A percentile compares a stretch with the other conserved stretches of the same genome.
Evolutionary conservation across 2,888 invertebrate genomes (phyloP).

Genomic region (Netelia virgata): DNA sequence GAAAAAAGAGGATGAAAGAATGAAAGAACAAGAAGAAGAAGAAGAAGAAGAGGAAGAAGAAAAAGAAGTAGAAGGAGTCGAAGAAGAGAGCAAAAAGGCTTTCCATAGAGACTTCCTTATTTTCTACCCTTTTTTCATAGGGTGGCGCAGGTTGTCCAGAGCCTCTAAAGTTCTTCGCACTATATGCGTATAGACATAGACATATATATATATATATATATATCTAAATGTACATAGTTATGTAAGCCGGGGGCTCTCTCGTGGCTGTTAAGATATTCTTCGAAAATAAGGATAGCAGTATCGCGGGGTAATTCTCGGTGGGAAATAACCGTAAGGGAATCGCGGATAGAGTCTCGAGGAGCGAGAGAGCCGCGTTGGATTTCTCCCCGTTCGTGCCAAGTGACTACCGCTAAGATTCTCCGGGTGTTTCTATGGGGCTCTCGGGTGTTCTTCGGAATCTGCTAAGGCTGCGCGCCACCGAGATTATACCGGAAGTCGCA

Average conservation of each 20-base stretch:
- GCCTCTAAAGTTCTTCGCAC: constrained; percentile 33
- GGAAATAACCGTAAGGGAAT: constrained; percentile 83
- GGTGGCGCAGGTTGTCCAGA: constrained; percentile 50
- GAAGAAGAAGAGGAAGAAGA: constrained; percentile 46
- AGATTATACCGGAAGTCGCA: constrained; percentile 46
- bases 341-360: constrained; percentile 74
- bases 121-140: constrained; percentile 62
- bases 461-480: constrained; percentile 71
- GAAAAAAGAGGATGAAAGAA: constrained; percentile 50
- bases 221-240: not conserved
- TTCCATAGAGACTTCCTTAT: constrained; percentile 48
- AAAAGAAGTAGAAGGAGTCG: constrained; percentile 55
- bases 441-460: constrained; percentile 82
- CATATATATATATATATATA: not conserved
- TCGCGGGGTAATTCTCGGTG: constrained; percentile 82
- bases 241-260: constrained; percentile 41
- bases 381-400: constrained; percentile 41
- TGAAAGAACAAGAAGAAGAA: constrained; percentile 41
- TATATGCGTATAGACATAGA: constrained; percentile 11
- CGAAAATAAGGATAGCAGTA: constrained; percentile 81
- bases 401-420: constrained; percentile 80
- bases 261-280: constrained; percentile 82
- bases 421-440: constrained; percentile 79
- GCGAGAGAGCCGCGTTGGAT: constrained; percentile 18
- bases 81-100: constrained; percentile 61